Percentiles rank a stretch among this genome's conserved stretches.
Evolutionary conservation across 1,140 invertebrate species (phyloP).

Genomic region (Ptiloglossa arizonensis): DNA sequence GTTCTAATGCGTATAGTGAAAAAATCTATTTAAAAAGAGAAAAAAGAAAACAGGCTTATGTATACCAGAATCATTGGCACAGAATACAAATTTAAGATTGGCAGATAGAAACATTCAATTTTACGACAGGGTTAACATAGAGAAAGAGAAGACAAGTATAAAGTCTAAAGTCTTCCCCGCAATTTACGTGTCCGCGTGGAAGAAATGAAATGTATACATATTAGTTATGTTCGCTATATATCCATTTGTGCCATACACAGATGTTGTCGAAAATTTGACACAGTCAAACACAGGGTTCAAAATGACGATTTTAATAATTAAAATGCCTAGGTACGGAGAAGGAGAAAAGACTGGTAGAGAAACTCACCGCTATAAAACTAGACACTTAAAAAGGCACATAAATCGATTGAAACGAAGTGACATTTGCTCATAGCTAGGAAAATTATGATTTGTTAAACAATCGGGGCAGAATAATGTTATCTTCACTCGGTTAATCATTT

Average conservation of each 20-base stretch:
- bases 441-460: conserved; percentile 51
- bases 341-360: conserved; percentile 76
- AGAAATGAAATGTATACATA: conserved; percentile 45
- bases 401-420: conserved; percentile 48
- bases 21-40: background rate
- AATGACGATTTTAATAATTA: conserved; percentile 67
- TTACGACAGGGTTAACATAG: conserved; percentile 34
- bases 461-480: conserved; percentile 37
- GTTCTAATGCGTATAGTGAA: conserved; percentile 1
- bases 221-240: conserved; percentile 57
- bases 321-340: conserved; percentile 71
- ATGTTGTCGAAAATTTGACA: conserved; percentile 49
- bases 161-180: conserved; percentile 59
- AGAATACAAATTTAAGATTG: conserved; percentile 30
- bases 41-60: background rate
- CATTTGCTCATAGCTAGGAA: conserved; percentile 63
- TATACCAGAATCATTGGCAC: conserved; percentile 10
- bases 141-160: conserved; percentile 21
- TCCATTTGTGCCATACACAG: conserved; percentile 70
- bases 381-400: conserved; percentile 51
- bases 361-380: conserved; percentile 67
- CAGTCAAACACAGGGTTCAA: conserved; percentile 69
- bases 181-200: conserved; percentile 35
- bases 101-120: conserved; percentile 23
- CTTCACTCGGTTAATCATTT: conserved; percentile 24